Evolutionary conservation across 2,113 vertebrate genomes (phyloP).

Genomic region (Crypturellus undulatus): DNA sequence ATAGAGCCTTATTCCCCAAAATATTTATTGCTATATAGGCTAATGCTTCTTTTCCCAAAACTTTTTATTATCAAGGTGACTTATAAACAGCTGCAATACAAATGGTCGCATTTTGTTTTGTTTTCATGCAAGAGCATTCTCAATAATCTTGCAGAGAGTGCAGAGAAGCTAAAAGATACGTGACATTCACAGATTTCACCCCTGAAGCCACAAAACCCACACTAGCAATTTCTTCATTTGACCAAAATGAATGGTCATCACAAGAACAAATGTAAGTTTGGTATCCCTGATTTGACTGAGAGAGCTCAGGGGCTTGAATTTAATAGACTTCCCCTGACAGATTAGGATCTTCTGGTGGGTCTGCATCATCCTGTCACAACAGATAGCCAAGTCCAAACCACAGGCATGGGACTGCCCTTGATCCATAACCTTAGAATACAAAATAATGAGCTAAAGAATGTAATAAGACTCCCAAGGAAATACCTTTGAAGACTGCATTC

Average conservation of each 20-base stretch:
- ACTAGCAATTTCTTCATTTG: conserved; percentile 82
- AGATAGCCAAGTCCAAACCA: conserved; percentile 76
- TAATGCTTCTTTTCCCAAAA: conserved; percentile 53
- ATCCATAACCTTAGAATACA: conserved; percentile 81
- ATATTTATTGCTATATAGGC: conserved; percentile 21
- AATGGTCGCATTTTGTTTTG: conserved; percentile 16
- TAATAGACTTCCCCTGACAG: conserved; percentile 83
- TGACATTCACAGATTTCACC: conserved; percentile 85
- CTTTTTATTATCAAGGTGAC: conserved; percentile 78
- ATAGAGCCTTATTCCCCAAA: conserved; percentile 30
- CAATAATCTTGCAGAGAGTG: conserved; percentile 77
- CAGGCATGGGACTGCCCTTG: conserved; percentile 75
- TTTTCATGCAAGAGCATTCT: conserved; percentile 64
- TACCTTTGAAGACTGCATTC: conserved; percentile 64
- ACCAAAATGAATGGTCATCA: conserved; percentile 85
- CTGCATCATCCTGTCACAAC: conserved; percentile 79
- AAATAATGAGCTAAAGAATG: conserved; percentile 54
- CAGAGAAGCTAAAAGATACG: conserved; percentile 81
- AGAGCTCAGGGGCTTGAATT: conserved; percentile 82
- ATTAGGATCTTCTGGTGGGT: conserved; percentile 74
- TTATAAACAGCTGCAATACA: conserved; percentile 78
- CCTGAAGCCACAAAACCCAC: conserved; percentile 80
- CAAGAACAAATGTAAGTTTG: conserved; percentile 82
- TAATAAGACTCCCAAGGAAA: conserved; percentile 58
- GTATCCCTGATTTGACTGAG: conserved; percentile 79